Conservation (phyloP, 2,797 vertebrate genomes). For the Hypotaenidia philippensis region DNA sequence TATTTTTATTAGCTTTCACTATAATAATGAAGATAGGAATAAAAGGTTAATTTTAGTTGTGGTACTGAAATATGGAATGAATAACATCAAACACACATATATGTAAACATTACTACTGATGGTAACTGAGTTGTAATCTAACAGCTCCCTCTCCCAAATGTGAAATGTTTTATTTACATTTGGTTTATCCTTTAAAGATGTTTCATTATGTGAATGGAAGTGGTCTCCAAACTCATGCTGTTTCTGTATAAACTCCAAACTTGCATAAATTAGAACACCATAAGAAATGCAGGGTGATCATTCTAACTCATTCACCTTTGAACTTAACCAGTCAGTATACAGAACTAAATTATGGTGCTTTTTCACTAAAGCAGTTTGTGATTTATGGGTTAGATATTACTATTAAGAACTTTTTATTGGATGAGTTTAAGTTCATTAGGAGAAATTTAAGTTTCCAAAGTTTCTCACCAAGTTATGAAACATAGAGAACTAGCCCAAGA, state of each 20-base stretch:
- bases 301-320: conserved; percentile 20
- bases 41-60: not conserved
- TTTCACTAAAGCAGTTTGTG: not conserved
- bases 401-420: not conserved
- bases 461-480: not conserved
- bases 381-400: not conserved
- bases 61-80: not conserved
- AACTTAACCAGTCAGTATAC: not conserved
- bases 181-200: not conserved
- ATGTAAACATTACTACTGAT: not conserved
- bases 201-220: not conserved
- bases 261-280: not conserved
- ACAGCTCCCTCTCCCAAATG: not conserved
- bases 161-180: not conserved
- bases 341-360: not conserved
- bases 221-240: not conserved
- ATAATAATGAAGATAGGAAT: not conserved
- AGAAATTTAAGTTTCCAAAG: not conserved
- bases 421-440: not conserved
- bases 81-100: not conserved
- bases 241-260: not conserved
- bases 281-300: not conserved
- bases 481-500: not conserved
- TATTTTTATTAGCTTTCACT: not conserved
- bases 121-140: not conserved